Percentiles rank a stretch among this genome's conserved stretches.
These are phyloP conservation scores for Eurytoma adleriae DNA, from an alignment of 2,888 invertebrate genomes.

Conservation along the genomic window DNA sequence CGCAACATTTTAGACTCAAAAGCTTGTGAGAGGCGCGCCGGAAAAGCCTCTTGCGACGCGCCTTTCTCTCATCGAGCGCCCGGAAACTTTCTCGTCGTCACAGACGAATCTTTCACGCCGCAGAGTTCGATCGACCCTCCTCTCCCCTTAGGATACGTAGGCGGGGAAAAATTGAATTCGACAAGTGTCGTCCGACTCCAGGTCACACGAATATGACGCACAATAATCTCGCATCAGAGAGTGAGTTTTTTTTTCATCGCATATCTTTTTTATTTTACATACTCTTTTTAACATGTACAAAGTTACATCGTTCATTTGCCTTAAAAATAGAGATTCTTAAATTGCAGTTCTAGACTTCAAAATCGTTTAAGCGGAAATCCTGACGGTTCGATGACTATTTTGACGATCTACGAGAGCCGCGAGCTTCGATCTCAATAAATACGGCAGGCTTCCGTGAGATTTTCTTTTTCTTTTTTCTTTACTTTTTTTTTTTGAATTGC, in stretches of 20 bases:
- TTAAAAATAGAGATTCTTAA: slow-evolving; percentile 19
- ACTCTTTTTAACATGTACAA: slow-evolving; percentile 44
- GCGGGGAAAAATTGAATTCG: slow-evolving; percentile 40
- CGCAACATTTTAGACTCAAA: neutral
- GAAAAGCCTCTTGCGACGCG: neutral
- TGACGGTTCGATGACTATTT: slow-evolving; percentile 35
- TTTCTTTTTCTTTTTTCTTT: slow-evolving; percentile 2
- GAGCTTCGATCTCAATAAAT: slow-evolving; percentile 42
- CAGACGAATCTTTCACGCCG: slow-evolving; percentile 11
- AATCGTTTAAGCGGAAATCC: slow-evolving; percentile 20
- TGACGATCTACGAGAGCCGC: slow-evolving; percentile 17
- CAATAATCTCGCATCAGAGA: too few relatives aligned
- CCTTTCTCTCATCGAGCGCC: neutral
- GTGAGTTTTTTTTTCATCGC: slow-evolving; percentile 23
- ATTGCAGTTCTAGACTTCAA: slow-evolving; percentile 6
- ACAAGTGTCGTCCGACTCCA: slow-evolving; percentile 21
- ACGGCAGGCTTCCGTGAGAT: slow-evolving; percentile 18
- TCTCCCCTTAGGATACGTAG: neutral
- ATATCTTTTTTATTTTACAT: slow-evolving; percentile 50
- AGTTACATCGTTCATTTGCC: slow-evolving; percentile 30
- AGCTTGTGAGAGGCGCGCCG: neutral
- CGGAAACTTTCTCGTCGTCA: slow-evolving; percentile 30
- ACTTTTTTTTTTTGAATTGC: neutral
- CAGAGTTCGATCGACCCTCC: slow-evolving; percentile 28
- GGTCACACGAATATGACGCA: too few relatives aligned